Percentiles rank a stretch among this genome's conserved stretches.
Conservation (phyloP, 2,113 vertebrate species). For the Thamnaconus septentrionalis region DNA sequence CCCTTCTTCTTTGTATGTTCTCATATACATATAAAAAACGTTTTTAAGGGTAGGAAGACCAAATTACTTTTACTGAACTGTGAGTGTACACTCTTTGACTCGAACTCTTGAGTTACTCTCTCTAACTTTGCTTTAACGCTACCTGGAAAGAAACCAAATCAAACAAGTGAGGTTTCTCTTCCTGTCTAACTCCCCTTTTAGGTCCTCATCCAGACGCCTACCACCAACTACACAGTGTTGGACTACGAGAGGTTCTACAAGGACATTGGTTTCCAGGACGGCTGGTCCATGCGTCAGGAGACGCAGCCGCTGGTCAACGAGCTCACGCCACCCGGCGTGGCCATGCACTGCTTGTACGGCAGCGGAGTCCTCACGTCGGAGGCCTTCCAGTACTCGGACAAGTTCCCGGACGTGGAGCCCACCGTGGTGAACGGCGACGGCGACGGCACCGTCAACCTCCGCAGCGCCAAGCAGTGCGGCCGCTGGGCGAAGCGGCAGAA, state of each 20-base stretch:
- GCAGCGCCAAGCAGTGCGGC: slow-evolving; percentile 84
- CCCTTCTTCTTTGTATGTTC: too few relatives aligned
- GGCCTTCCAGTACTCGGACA: slow-evolving; percentile 81
- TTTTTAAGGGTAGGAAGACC: too few relatives aligned
- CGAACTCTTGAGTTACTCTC: too few relatives aligned
- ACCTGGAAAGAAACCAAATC: background rate
- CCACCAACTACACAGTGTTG: slow-evolving; percentile 85
- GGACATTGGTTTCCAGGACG: slow-evolving; percentile 87
- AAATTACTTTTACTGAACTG: too few relatives aligned
- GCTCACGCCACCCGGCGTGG: slow-evolving; percentile 82
- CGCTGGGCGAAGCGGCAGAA: slow-evolving; percentile 82
- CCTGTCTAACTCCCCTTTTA: slow-evolving; percentile 4
- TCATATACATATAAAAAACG: too few relatives aligned
- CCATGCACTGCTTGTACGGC: slow-evolving; percentile 89
- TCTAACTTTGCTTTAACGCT: too few relatives aligned
- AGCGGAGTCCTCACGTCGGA: slow-evolving; percentile 82
- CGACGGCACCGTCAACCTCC: slow-evolving; percentile 93
- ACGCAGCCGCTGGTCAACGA: slow-evolving; percentile 81
- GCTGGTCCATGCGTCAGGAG: slow-evolving; percentile 91
- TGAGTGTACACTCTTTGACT: too few relatives aligned
- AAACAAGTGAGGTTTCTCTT: background rate
- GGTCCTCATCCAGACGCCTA: slow-evolving; percentile 86
- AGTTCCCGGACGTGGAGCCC: slow-evolving; percentile 91
- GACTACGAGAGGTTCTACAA: slow-evolving; percentile 86
- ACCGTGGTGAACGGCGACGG: slow-evolving; percentile 80